Base-by-base conservation (phyloP, 2,888 invertebrate species). In the Sicus ferrugineus region DNA sequence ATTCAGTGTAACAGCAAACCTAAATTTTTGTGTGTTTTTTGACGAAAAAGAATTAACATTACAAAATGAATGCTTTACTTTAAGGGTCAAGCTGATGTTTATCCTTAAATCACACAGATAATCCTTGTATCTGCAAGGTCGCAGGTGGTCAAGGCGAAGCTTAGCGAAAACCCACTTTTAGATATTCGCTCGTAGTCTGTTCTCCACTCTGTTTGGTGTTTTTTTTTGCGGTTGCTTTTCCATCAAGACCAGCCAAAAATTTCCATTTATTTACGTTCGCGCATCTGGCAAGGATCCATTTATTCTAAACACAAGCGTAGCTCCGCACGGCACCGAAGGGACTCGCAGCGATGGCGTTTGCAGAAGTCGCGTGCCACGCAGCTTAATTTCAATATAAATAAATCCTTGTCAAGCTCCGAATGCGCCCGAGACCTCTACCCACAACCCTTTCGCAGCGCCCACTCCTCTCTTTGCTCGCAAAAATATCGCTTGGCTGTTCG, bases 371-470 rank as follows among this genome's bases (percentile, higher is more conserved):
- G 61, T 54, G 23, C 38, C 19, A 52, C 21, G 64, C 31, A 52
- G 52, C 64, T 64, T 64, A 50, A 64, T 52, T 64, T 64, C 52
- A 64, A 64, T 64, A 64, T 34, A 64, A 64, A 64, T 64, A 64
- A 64, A 64, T 64, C 64, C 64, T 64, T 64, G 64, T 64, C 64
- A 48, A 19, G 52, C 64, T 64, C 34, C 23, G 54, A 54, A 54
- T 28, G 54, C 11, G 28, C 26, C 54, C 28, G 54, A 7, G 28
- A 54, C 26, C 26, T 54, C 2, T 42, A 16, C 14, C 9, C 3
- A 16, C 42, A 21, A 59, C 28, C 58, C 19, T n/a, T 31, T 19
- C 59, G 19, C 50, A 50, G 23, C 31, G 21, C 6, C 14, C 38
- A n/a, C 30, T 50, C 50, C 23, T 31, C n/a, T 52, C 31, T 28